Evolutionary conservation across 1,140 invertebrate genomes (phyloP), one percentile per base, ranked within the genome.

Genomic region (Amyelois transitella): DNA sequence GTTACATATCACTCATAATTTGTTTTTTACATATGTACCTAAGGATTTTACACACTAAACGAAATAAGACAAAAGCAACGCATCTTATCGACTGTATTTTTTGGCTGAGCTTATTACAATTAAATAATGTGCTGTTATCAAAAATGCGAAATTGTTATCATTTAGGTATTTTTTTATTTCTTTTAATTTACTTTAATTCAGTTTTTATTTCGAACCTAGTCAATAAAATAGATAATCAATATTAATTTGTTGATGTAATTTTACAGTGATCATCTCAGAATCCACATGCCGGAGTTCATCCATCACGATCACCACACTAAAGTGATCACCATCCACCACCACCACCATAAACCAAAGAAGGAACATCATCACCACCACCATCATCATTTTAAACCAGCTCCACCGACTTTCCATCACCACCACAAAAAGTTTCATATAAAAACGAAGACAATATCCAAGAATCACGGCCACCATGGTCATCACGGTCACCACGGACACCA

Each of bases 301-400:
- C 90, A 91, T 32, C 90, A 91, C 55, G 88, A 90, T 43, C 78
- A 89, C 53, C 91, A 91, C 55, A 91, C 90, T 2, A 90, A 90
- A 60, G 89, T 89, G 22, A 86, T 91, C 19, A 90, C 88, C 22
- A 86, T 91, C 24, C 90, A 91, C 51, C 81, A 90, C 32, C 86
- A 90, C 53, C 72, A 88, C 43, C 80, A 88, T 32, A 85, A 86
- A 53, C 75, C 80, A 47, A 88, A 88, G 61, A 80, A 89, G 19
- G 79, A 88, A 51, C 79, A 90, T 54, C 78, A 89, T 28, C 80
- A 89, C 43, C 86, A 84, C 57, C 83, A 90, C 55, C 77, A 87
- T 3, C 88, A 91, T 47, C 75, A 89, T 44, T 81, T 80, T 17
- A 80, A 77, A 25, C 79, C 76, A 2, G 76, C 18, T 43, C 43